Conservation (phyloP, 2,888 invertebrate genomes). For the Sarcophaga rosellei region DNA sequence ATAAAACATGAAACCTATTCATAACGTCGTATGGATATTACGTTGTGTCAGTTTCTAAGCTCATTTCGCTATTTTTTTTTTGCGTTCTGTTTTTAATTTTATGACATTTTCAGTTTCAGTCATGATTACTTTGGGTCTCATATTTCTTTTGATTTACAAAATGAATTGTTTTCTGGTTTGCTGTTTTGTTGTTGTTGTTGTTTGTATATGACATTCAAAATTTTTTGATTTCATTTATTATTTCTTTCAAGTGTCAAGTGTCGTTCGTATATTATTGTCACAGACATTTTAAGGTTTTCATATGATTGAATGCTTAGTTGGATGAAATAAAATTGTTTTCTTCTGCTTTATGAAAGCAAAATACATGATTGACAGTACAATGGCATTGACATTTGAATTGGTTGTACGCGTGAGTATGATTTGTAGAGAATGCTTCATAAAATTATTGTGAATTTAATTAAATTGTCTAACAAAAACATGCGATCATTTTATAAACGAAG, state of each 20-base stretch:
- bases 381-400: conserved; percentile 37
- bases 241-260: conserved; percentile 52
- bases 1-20: conserved; percentile 53
- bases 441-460: conserved; percentile 16
- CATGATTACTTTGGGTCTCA: conserved; percentile 46
- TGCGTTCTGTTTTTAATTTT: conserved; percentile 6
- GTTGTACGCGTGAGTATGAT: not conserved
- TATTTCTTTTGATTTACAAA: conserved; percentile 23
- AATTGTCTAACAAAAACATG: not conserved
- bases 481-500: not conserved
- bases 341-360: not conserved
- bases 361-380: conserved; percentile 37
- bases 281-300: conserved; percentile 16
- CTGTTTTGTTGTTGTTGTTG: not conserved
- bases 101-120: conserved; percentile 33
- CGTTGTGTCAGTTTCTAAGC: conserved; percentile 43
- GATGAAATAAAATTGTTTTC: no score
- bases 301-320: conserved; percentile 13
- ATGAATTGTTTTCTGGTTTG: not conserved
- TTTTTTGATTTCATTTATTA: conserved; percentile 20
- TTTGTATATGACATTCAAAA: not conserved
- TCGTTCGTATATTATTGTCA: conserved; percentile 33
- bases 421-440: not conserved
- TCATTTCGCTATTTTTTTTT: not conserved
- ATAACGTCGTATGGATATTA: conserved; percentile 39